Conservation (phyloP, 2,888 invertebrate genomes). For the Gisinianus flammeolus region DNA sequence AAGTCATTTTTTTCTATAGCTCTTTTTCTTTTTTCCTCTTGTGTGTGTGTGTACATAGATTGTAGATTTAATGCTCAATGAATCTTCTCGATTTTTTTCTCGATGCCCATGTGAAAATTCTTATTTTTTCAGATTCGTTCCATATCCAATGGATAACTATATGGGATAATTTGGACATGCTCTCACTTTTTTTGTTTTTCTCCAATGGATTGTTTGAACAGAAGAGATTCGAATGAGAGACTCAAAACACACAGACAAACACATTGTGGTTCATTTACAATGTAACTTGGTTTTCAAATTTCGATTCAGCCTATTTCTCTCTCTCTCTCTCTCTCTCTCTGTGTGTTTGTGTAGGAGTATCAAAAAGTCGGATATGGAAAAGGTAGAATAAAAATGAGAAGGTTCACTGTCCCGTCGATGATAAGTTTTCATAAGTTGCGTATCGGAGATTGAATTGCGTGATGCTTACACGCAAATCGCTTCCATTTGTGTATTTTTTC, state of each 20-base stretch:
- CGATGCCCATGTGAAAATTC: not conserved
- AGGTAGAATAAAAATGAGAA: not conserved
- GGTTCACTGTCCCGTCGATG: slow-evolving; percentile 13
- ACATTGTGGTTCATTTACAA: too few species aligned
- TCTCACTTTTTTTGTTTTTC: slow-evolving; percentile 29
- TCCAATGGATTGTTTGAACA: slow-evolving; percentile 27
- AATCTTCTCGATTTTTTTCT: slow-evolving; percentile 12
- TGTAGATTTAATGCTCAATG: slow-evolving; percentile 23
- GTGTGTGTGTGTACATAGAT: not conserved
- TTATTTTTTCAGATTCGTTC: slow-evolving; percentile 40
- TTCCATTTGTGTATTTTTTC: slow-evolving; percentile 40
- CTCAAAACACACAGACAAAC: too few species aligned
- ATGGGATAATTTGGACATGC: slow-evolving; percentile 32
- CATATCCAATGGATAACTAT: slow-evolving; percentile 34
- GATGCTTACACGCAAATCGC: slow-evolving; percentile 42
- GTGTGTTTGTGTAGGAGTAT: too few species aligned
- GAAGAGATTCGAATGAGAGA: too few species aligned
- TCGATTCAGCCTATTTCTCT: too few species aligned
- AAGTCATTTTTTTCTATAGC: too few species aligned
- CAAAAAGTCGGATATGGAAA: too few species aligned
- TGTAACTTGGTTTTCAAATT: too few species aligned
- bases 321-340: too few species aligned
- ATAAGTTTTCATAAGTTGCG: slow-evolving; percentile 28
- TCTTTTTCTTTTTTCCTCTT: too few species aligned
- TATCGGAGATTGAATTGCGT: slow-evolving; percentile 40